These are phyloP conservation scores for Esperia sulphurella DNA, from an alignment of 2,888 invertebrate species.

Conservation along the genomic window DNA sequence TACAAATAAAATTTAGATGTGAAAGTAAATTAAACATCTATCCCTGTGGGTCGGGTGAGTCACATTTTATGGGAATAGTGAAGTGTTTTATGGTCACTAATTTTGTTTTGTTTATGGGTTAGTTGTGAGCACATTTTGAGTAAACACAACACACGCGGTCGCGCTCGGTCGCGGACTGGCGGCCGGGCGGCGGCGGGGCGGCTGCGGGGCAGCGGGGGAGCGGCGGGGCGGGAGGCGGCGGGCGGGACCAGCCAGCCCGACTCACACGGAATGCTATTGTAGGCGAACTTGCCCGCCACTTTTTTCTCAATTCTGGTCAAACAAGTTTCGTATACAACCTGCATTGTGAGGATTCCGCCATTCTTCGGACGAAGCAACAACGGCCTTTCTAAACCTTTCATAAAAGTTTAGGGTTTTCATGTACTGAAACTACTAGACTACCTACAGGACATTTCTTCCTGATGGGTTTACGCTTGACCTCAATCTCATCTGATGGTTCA, in stretches of 20 bases:
- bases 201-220: slow-evolving; percentile 23
- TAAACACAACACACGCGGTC: slow-evolving; percentile 46
- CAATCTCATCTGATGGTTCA: too few species aligned
- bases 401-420: neutral
- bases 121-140: slow-evolving; percentile 36
- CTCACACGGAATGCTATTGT: slow-evolving; percentile 75
- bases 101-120: slow-evolving; percentile 44
- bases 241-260: slow-evolving; percentile 32
- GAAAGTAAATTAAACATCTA: slow-evolving; percentile 12
- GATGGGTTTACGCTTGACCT: too few species aligned
- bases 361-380: slow-evolving; percentile 67
- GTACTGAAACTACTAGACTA: too few species aligned
- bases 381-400: slow-evolving; percentile 60
- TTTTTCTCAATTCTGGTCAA: slow-evolving; percentile 76
- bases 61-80: slow-evolving; percentile 20
- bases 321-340: slow-evolving; percentile 78
- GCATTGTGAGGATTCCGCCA: slow-evolving; percentile 79
- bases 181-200: slow-evolving; percentile 34
- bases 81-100: slow-evolving; percentile 25
- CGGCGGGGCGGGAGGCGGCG: slow-evolving; percentile 23
- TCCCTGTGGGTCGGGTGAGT: slow-evolving; percentile 7
- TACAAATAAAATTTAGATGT: slow-evolving; percentile 11
- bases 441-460: too few species aligned
- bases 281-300: slow-evolving; percentile 78
- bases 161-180: slow-evolving; percentile 61